A percentile compares a stretch with the other conserved stretches of the same genome.
Evolutionary conservation across 2,113 vertebrate species (phyloP).

Genomic region (Lathamus discolor): DNA sequence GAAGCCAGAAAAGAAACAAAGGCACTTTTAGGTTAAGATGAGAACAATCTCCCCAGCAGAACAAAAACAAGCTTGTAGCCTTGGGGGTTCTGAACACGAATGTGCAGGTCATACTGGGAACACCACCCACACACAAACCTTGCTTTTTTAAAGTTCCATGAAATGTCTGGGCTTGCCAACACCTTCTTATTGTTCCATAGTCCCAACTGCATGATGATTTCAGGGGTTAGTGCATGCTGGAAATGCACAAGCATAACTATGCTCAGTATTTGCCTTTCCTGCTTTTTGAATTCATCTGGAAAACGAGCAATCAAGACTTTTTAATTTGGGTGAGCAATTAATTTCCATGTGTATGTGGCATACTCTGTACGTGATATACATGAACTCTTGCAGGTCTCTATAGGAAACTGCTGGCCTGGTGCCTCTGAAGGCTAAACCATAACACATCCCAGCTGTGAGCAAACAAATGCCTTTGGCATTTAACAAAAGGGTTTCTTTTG

Average conservation of each 20-base stretch:
- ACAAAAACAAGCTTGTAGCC: background rate
- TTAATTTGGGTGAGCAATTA: background rate
- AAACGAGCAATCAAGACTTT: background rate
- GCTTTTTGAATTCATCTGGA: background rate
- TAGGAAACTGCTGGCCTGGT: background rate
- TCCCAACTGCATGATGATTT: background rate
- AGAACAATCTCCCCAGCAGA: background rate
- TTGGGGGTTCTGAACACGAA: fast-evolving
- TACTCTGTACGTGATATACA: background rate
- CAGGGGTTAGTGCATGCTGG: fast-evolving
- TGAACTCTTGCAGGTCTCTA: slow-evolving; percentile 2
- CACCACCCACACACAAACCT: background rate
- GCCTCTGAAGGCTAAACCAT: background rate
- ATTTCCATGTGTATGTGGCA: background rate
- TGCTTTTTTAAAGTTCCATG: background rate
- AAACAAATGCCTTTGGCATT: slow-evolving; percentile 48
- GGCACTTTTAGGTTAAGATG: background rate
- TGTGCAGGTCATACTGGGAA: background rate
- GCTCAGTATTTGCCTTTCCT: background rate
- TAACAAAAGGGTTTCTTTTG: background rate
- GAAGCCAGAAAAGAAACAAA: background rate
- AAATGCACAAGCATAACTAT: background rate
- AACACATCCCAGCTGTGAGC: slow-evolving; percentile 11
- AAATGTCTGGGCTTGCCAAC: background rate
- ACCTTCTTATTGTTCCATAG: background rate